Conservation (phyloP, 2,113 vertebrate species). For the Trichomycterus rosablanca region DNA sequence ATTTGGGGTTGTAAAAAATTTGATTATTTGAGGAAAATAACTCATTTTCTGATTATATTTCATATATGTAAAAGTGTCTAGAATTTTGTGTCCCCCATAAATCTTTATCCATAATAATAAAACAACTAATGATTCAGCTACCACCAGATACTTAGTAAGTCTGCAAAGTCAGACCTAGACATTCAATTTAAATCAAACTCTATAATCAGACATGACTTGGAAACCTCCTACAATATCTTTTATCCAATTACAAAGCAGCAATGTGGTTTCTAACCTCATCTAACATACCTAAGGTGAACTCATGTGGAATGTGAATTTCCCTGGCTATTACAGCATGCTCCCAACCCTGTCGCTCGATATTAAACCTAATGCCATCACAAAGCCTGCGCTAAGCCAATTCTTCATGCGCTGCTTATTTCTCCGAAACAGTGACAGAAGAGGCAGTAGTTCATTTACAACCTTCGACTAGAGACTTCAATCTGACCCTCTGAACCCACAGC, state of each 20-base stretch:
- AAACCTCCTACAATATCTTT: constrained; percentile 31
- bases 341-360: constrained; percentile 18
- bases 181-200: constrained; percentile 30
- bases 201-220: constrained; percentile 31
- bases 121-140: constrained; percentile 32
- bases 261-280: constrained; percentile 30
- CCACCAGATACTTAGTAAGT: constrained; percentile 11
- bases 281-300: constrained; percentile 20
- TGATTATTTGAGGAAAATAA: no score
- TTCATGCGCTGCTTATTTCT: constrained; percentile 19
- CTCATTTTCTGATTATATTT: no score
- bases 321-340: constrained; percentile 26
- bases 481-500: constrained; percentile 1
- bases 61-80: no score
- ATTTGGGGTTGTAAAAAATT: no score
- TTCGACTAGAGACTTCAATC: not conserved
- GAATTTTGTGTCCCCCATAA: no score
- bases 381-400: constrained; percentile 9
- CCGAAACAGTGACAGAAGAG: not conserved
- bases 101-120: not conserved
- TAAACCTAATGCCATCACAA: constrained; percentile 30
- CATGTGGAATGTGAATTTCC: constrained; percentile 38
- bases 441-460: constrained; percentile 18
- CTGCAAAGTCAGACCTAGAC: constrained; percentile 30
- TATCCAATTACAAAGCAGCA: constrained; percentile 38